These are phyloP conservation scores for Hypotaenidia philippensis DNA, from an alignment of 2,797 vertebrate species.

Conservation along the genomic window DNA sequence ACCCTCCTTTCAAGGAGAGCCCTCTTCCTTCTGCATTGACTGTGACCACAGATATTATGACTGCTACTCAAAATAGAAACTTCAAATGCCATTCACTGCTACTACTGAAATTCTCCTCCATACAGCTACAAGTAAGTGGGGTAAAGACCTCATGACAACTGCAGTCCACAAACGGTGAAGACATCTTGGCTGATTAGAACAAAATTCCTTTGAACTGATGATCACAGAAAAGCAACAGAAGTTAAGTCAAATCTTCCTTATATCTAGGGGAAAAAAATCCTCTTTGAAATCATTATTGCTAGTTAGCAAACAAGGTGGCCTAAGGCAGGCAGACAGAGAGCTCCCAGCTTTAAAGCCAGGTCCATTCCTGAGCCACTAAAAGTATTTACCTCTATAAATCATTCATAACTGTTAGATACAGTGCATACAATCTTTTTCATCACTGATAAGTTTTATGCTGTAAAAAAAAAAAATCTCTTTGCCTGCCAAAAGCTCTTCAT, in stretches of 20 bases:
- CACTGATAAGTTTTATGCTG: neutral
- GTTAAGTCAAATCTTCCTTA: neutral
- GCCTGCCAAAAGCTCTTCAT: neutral
- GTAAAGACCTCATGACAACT: neutral
- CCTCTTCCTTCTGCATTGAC: neutral
- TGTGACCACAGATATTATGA: no score
- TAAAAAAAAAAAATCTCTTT: neutral
- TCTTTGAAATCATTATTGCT: neutral
- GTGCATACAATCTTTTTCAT: neutral
- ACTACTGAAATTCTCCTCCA: neutral
- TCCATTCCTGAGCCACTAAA: neutral
- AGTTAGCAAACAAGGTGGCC: neutral
- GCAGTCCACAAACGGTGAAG: neutral
- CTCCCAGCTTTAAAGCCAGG: neutral
- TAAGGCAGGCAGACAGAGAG: neutral
- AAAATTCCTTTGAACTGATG: neutral
- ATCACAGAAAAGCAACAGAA: neutral
- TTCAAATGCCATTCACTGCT: neutral
- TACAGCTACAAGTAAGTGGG: neutral
- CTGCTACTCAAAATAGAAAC: neutral
- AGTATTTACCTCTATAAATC: neutral
- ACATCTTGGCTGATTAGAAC: neutral
- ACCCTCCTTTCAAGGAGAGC: neutral
- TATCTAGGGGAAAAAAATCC: neutral
- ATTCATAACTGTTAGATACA: neutral